Conservation (phyloP, 2,888 invertebrate genomes). For the Meiosimyza decipiens region DNA sequence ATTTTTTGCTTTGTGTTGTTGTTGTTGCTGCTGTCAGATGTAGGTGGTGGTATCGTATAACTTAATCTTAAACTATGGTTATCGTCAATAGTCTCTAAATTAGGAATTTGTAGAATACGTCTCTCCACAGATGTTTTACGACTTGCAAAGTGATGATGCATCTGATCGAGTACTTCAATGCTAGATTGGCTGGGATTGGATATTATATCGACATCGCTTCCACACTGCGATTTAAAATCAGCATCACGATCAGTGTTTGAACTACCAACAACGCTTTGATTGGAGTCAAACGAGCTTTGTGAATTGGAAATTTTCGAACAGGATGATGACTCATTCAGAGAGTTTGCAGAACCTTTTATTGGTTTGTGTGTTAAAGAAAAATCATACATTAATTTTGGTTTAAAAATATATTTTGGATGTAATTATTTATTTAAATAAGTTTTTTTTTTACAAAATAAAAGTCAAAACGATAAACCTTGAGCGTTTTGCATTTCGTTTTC, state of each 20-base stretch:
- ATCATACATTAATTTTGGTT: neutral
- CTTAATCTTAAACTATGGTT: conserved; percentile 34
- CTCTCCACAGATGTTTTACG: conserved; percentile 69
- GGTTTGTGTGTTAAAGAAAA: conserved; percentile 2
- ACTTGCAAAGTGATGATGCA: conserved; percentile 45
- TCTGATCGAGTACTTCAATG: conserved; percentile 72
- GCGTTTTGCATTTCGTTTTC: neutral
- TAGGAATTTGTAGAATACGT: conserved; percentile 65
- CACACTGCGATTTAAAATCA: conserved; percentile 64
- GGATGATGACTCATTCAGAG: conserved; percentile 66
- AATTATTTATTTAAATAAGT: neutral
- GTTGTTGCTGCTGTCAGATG: conserved; percentile 9
- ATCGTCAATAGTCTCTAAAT: conserved; percentile 68
- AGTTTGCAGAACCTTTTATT: conserved; percentile 66
- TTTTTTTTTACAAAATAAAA: neutral
- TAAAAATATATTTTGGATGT: neutral
- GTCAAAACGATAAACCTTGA: neutral
- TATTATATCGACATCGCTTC: conserved; percentile 77
- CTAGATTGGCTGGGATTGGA: conserved; percentile 79
- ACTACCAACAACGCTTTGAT: conserved; percentile 66
- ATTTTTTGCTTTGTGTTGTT: conserved; percentile 21
- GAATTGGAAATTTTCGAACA: conserved; percentile 66
- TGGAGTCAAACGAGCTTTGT: conserved; percentile 65
- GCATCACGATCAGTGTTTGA: conserved; percentile 61
- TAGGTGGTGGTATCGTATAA: neutral